Base-by-base conservation (phyloP, 2,888 invertebrate genomes). In the Eudemis profundana region DNA sequence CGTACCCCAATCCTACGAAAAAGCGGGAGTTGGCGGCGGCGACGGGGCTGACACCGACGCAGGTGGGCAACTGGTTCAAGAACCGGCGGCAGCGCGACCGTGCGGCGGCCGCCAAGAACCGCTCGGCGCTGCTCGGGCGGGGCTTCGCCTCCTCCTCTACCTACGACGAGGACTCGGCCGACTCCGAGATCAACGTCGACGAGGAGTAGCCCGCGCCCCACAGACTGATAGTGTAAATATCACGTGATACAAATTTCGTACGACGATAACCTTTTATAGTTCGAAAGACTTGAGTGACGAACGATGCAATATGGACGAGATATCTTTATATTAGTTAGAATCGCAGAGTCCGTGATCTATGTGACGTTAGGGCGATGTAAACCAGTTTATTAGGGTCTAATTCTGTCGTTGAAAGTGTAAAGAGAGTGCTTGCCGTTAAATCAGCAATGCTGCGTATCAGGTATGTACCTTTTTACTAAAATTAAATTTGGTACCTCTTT, bases 41-140 rank as follows among this genome's bases (percentile, higher is more conserved):
- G 71, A 99, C 99, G 70, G 98, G 98, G 56, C 93, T 99, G 75
- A 98, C 98, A 76, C 98, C 98, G 68, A 99, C 98, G 72, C 98
- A 98, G 93, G 95, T 95, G 76, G 97, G 97, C 83, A 98, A 99
- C 94, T 99, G 99, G 99, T 99, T 99, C 94, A 99, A 99, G 93
- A 99, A 99, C 93, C 94, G 99, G 74, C 94, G 99, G 85, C 99
- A 99, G 93, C 92, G 99, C 70, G 99, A 99, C 87, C 94, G 99
- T 75, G 98, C 98, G 15, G 97, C 98, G 47, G 98, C 98, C 63
- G 98, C 98, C 70, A 99, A 99, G 94, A 99, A 99, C 94, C 96
- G 98, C 96, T 98, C 93, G 91, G 96, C 91, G 68, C 82, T 91
- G 71, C 87, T 92, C 51, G 92, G 92, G 62, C 83, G 92, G 65